phyloP scores from a whole-genome alignment of 2,113 vertebrate genomes.

The Mesocricetus auratus region DNA sequence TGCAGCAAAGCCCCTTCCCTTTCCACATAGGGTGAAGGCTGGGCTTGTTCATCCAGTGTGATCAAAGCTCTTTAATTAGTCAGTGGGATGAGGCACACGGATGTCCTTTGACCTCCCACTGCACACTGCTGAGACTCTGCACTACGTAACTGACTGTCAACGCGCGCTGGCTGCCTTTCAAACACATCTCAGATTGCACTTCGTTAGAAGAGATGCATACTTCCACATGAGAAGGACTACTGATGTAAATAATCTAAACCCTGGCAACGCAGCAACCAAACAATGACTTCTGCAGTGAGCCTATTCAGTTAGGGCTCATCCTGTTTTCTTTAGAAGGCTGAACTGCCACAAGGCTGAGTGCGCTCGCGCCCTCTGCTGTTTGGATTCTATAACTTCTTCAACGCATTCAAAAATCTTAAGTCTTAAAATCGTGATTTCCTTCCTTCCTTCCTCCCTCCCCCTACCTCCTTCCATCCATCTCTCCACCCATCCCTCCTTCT shows the following conservation, averaged over 20 bases:
- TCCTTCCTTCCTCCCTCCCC: not conserved
- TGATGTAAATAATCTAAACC: constrained; percentile 15
- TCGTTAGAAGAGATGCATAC: constrained; percentile 18
- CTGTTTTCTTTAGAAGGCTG: not conserved
- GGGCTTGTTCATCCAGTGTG: not conserved
- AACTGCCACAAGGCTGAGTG: not conserved
- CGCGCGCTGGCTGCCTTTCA: constrained; percentile 13
- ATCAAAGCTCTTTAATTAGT: constrained; percentile 55
- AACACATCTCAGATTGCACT: constrained; percentile 35
- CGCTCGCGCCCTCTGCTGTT: constrained; percentile 76
- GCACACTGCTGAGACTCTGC: not conserved
- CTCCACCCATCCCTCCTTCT: no score
- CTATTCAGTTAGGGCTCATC: not conserved
- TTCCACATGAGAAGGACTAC: constrained; percentile 28
- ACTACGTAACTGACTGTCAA: constrained; percentile 24
- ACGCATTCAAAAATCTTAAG: not conserved
- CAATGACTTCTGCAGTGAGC: not conserved
- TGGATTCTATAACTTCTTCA: not conserved
- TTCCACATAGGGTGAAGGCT: constrained; percentile 23
- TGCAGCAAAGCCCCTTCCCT: not conserved
- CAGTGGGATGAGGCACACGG: not conserved
- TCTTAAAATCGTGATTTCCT: not conserved
- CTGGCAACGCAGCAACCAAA: constrained; percentile 19
- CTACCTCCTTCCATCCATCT: not conserved
- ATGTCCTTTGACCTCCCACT: constrained; percentile 50